Conservation (phyloP, 2,113 vertebrate species). For the Plectropomus leopardus region DNA sequence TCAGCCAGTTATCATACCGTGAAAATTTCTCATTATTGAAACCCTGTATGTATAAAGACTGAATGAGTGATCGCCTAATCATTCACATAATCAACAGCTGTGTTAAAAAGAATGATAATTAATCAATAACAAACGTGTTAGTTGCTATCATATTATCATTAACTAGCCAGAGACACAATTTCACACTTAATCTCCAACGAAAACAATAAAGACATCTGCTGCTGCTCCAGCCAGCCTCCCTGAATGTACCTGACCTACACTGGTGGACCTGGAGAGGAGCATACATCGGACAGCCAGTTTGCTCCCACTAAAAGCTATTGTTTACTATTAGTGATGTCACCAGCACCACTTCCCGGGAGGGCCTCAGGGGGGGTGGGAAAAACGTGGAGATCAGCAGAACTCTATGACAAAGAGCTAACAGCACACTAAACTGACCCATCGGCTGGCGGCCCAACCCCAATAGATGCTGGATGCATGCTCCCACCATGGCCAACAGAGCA, state of each 20-base stretch:
- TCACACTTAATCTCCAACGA: not conserved
- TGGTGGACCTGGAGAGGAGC: slow-evolving; percentile 30
- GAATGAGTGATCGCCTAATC: not conserved
- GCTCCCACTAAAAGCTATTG: slow-evolving; percentile 72
- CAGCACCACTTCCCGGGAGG: slow-evolving; percentile 81
- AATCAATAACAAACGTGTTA: not conserved
- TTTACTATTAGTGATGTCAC: slow-evolving; percentile 82
- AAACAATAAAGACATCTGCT: not conserved
- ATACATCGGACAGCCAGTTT: slow-evolving; percentile 35
- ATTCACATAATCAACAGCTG: not conserved
- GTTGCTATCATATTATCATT: not conserved
- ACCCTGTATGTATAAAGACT: too few relatives aligned
- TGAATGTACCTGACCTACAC: slow-evolving; percentile 49
- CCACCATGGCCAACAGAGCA: slow-evolving; percentile 44
- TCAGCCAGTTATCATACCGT: too few relatives aligned
- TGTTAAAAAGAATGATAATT: not conserved
- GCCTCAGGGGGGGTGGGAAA: slow-evolving; percentile 70
- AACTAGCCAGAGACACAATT: not conserved
- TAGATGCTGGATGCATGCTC: slow-evolving; percentile 57
- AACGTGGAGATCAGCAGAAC: slow-evolving; percentile 84
- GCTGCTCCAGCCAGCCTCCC: not conserved
- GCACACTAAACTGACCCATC: slow-evolving; percentile 78
- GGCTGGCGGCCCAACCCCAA: slow-evolving; percentile 61
- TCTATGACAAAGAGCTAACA: slow-evolving; percentile 80
- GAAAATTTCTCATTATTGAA: too few relatives aligned